These are phyloP conservation scores for Danio albolineatus DNA, from an alignment of 2,797 vertebrate species.

Conservation along the genomic window DNA sequence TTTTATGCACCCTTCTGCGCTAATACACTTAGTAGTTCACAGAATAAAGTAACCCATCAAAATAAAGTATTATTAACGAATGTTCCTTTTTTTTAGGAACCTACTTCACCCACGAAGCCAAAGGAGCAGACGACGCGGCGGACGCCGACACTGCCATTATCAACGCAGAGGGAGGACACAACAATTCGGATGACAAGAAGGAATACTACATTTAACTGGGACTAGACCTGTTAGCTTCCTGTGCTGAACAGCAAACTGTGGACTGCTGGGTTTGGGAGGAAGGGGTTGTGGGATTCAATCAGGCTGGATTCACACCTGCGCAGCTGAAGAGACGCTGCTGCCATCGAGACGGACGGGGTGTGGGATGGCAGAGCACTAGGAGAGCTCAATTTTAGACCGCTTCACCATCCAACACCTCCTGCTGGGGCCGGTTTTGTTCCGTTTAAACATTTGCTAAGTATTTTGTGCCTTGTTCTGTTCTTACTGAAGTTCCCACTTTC, in stretches of 20 bases:
- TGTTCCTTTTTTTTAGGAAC: slow-evolving; percentile 81
- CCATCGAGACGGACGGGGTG: slow-evolving; percentile 67
- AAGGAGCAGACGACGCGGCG: slow-evolving; percentile 98
- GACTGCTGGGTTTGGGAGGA: slow-evolving; percentile 57
- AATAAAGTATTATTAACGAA: not conserved
- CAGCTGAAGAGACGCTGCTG: slow-evolving; percentile 49
- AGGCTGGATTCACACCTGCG: slow-evolving; percentile 57
- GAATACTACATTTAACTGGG: slow-evolving; percentile 97
- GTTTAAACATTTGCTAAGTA: slow-evolving; percentile 95
- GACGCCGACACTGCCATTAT: slow-evolving; percentile 99
- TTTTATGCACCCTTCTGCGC: too few relatives aligned
- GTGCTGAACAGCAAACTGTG: slow-evolving; percentile 54
- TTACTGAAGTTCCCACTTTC: slow-evolving; percentile 69
- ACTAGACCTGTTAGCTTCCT: slow-evolving; percentile 68
- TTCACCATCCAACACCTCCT: slow-evolving; percentile 86
- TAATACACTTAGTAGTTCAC: too few relatives aligned
- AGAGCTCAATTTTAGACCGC: slow-evolving; percentile 73
- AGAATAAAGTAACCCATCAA: too few relatives aligned
- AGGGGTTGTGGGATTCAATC: slow-evolving; percentile 61
- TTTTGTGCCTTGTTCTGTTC: slow-evolving; percentile 99
- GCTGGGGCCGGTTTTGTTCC: slow-evolving; percentile 90
- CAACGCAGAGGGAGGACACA: slow-evolving; percentile 99
- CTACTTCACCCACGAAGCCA: slow-evolving; percentile 99
- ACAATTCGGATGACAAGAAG: slow-evolving; percentile 99
- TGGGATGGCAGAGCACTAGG: slow-evolving; percentile 76